Percentiles rank a stretch among this genome's conserved stretches.
phyloP scores from a whole-genome alignment of 2,113 vertebrate species.

The Aleadryas rufinucha region DNA sequence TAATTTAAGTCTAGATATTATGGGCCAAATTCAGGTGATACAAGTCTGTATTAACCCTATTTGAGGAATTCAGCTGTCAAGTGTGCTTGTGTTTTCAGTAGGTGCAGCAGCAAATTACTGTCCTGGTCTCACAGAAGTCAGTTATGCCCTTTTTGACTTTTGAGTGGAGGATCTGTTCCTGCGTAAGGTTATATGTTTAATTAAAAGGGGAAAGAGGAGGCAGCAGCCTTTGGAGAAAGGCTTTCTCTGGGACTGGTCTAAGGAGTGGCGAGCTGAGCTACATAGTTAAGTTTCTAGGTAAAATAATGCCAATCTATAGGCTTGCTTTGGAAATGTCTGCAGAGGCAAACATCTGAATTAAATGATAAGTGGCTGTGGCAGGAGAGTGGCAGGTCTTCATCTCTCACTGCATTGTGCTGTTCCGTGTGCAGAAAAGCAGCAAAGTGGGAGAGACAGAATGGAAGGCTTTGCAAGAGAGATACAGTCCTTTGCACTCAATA shows the following conservation, averaged over 20 bases:
- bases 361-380: slow-evolving; percentile 41
- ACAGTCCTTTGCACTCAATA: slow-evolving; percentile 34
- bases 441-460: slow-evolving; percentile 45
- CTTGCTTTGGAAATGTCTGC: slow-evolving; percentile 11
- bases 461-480: slow-evolving; percentile 38
- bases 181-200: slow-evolving; percentile 43
- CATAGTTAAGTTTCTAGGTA: background rate
- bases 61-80: background rate
- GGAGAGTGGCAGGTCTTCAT: slow-evolving; percentile 49
- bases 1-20: background rate
- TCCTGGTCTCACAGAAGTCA: background rate
- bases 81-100: background rate
- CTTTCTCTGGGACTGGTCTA: background rate
- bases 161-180: background rate
- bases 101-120: background rate
- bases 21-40: background rate
- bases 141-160: background rate
- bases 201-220: slow-evolving; percentile 22
- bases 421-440: slow-evolving; percentile 24
- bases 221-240: slow-evolving; percentile 1
- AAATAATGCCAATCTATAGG: slow-evolving; percentile 17
- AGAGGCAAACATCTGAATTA: slow-evolving; percentile 31
- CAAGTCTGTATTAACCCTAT: background rate
- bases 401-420: slow-evolving; percentile 26
- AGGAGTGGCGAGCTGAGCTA: background rate